These are phyloP conservation scores for Eupleurogrammus muticus DNA, from an alignment of 2,797 vertebrate genomes.

Conservation along the genomic window DNA sequence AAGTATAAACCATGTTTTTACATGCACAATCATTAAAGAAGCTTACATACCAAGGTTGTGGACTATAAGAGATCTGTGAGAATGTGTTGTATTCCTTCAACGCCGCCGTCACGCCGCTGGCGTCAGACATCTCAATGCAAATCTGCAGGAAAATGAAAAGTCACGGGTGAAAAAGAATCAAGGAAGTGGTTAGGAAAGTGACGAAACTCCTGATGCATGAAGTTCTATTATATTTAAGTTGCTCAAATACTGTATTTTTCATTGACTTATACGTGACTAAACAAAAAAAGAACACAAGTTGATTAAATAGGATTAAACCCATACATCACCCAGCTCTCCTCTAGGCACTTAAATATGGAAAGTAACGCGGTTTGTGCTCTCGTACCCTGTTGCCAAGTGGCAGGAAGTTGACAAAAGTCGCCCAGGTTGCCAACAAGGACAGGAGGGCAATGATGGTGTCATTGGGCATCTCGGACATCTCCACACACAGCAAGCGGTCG, in stretches of 20 bases:
- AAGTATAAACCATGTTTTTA: neutral
- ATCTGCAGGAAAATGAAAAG: conserved; percentile 58
- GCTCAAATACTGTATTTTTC: too few species aligned
- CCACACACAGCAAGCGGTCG: conserved; percentile 59
- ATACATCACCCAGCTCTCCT: too few species aligned
- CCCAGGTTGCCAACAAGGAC: conserved; percentile 9
- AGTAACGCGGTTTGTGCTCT: neutral
- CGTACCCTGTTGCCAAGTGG: conserved; percentile 70
- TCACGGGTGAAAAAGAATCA: neutral
- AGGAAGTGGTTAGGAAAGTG: neutral
- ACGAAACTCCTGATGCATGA: neutral
- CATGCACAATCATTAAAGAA: neutral
- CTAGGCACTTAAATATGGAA: neutral
- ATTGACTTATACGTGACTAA: too few species aligned
- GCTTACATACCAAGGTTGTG: conserved; percentile 21
- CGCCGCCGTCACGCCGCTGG: conserved; percentile 25
- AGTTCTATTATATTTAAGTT: too few species aligned
- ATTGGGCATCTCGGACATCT: neutral
- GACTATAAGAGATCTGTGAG: rapidly evolving
- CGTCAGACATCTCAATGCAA: conserved; percentile 74
- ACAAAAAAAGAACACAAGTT: too few species aligned
- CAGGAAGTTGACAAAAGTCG: conserved; percentile 49
- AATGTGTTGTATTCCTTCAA: conserved; percentile 9
- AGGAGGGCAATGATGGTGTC: neutral
- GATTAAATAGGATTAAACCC: too few species aligned